Percentiles rank a stretch among this genome's conserved stretches.
Evolutionary conservation across 2,888 invertebrate genomes (phyloP).

Genomic region (Leucophenga montana): DNA sequence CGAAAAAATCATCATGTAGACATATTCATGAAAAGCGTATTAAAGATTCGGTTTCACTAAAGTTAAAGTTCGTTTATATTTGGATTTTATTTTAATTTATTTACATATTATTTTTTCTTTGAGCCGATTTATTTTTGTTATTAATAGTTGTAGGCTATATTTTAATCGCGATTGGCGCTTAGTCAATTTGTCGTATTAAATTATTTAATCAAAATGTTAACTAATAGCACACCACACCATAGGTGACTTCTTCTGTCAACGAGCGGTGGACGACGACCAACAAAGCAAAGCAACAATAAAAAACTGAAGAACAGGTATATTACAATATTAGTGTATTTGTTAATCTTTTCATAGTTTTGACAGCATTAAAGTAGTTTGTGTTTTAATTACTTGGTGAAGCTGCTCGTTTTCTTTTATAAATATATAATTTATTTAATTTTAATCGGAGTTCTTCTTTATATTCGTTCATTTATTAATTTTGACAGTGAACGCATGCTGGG

Average conservation of each 20-base stretch:
- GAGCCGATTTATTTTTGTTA: conserved; percentile 41
- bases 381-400: conserved; percentile 45
- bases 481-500: conserved; percentile 61
- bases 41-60: background rate
- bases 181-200: conserved; percentile 9
- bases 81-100: conserved; percentile 2
- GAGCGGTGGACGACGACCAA: background rate
- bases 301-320: no score
- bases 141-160: background rate
- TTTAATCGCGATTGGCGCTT: background rate
- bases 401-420: background rate
- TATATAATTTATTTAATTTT: conserved; percentile 20
- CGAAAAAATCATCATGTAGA: no score
- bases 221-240: no score
- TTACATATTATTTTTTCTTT: conserved; percentile 1
- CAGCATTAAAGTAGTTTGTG: conserved; percentile 59
- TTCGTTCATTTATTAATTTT: conserved; percentile 41
- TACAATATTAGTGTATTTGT: conserved; percentile 7
- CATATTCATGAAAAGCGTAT: no score
- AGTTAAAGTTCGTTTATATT: no score
- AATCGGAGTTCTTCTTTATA: conserved; percentile 36
- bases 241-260: background rate
- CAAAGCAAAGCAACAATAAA: background rate
- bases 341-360: conserved; percentile 47
- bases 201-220: conserved; percentile 1